A percentile compares a stretch with the other conserved stretches of the same genome.
These are phyloP conservation scores for Acrocephalus kingi DNA, from an alignment of 2,113 vertebrate species.

Conservation along the genomic window DNA sequence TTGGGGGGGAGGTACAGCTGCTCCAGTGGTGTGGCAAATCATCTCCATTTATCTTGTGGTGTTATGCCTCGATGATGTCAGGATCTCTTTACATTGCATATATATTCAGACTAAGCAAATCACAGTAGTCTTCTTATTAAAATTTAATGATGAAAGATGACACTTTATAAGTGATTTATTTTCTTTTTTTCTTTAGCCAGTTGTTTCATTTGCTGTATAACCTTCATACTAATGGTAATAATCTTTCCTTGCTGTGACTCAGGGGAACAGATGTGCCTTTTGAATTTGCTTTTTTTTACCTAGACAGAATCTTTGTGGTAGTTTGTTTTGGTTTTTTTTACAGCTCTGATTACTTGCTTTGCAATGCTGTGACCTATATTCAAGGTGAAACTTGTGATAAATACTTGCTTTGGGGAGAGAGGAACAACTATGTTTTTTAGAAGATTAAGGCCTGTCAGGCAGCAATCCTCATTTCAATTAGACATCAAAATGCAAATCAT, in stretches of 20 bases:
- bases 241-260: background rate
- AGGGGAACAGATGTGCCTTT: slow-evolving; percentile 28
- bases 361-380: slow-evolving; percentile 35
- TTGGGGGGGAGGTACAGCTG: slow-evolving; percentile 42
- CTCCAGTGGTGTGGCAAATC: slow-evolving; percentile 22
- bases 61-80: background rate
- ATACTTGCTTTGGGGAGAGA: slow-evolving; percentile 15
- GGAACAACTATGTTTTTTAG: background rate
- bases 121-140: slow-evolving; percentile 27
- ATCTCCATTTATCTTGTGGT: slow-evolving; percentile 26
- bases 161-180: background rate
- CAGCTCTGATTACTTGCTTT: background rate
- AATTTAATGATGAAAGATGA: slow-evolving; percentile 55
- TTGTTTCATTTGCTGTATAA: slow-evolving; percentile 17
- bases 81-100: slow-evolving; percentile 34
- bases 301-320: background rate
- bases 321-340: background rate
- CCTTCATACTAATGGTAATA: background rate
- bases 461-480: slow-evolving; percentile 37
- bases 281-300: background rate
- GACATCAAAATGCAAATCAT: slow-evolving; percentile 20
- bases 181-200: background rate
- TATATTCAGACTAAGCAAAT: slow-evolving; percentile 21
- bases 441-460: slow-evolving; percentile 23
- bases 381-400: slow-evolving; percentile 60